phyloP scores from a whole-genome alignment of 2,888 invertebrate species.

The Lissonota sp. region DNA sequence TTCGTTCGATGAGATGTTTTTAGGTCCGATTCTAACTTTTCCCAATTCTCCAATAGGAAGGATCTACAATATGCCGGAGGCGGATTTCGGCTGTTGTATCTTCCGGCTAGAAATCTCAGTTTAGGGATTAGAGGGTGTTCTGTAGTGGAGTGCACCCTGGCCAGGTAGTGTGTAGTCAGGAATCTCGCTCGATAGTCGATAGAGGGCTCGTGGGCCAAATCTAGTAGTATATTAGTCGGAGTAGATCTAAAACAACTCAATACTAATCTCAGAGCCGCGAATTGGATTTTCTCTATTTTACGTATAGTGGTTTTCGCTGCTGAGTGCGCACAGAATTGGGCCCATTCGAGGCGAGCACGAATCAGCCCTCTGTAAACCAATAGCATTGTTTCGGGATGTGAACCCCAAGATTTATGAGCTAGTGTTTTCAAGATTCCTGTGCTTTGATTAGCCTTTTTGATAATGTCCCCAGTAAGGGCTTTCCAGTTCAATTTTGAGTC shows the following conservation, averaged over 20 bases:
- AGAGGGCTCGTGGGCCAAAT: neutral
- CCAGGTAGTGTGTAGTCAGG: too few species aligned
- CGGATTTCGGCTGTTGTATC: too few species aligned
- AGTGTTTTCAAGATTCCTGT: neutral
- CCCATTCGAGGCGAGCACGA: slow-evolving; percentile 5
- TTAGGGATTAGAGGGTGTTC: too few species aligned
- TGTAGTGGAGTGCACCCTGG: too few species aligned
- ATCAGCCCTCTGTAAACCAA: neutral
- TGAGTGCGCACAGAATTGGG: slow-evolving; percentile 7
- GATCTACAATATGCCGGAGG: too few species aligned
- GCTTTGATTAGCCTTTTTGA: too few species aligned
- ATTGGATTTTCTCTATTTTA: neutral
- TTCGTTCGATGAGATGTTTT: too few species aligned
- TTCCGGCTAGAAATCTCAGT: too few species aligned
- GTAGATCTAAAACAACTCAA: slow-evolving; percentile 1
- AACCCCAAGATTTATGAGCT: slow-evolving; percentile 7
- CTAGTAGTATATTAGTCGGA: slow-evolving; percentile 2
- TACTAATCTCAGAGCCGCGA: neutral
- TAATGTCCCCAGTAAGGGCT: too few species aligned
- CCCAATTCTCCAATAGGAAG: too few species aligned
- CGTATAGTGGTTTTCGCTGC: neutral
- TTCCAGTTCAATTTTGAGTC: too few species aligned
- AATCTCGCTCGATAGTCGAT: neutral
- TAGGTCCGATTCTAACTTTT: too few species aligned
- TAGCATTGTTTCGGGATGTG: neutral